Percentiles rank a stretch among this genome's conserved stretches.
phyloP scores from a whole-genome alignment of 2,113 vertebrate species.

The Psittacara wagleri region DNA sequence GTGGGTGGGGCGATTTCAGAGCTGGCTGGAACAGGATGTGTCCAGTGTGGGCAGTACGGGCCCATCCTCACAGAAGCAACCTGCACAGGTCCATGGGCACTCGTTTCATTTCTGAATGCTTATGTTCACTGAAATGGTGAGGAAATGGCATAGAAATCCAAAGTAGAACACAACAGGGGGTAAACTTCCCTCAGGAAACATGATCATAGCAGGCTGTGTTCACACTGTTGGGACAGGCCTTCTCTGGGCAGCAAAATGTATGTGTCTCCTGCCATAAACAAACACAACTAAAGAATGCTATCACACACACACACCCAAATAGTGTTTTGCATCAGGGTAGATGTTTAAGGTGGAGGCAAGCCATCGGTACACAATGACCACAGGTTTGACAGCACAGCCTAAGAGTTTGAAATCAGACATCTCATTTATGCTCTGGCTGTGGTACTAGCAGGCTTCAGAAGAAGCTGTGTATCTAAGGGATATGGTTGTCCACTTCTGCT shows the following conservation, averaged over 20 bases:
- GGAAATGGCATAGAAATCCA: background rate
- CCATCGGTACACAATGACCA: rapidly evolving
- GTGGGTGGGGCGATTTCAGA: rapidly evolving
- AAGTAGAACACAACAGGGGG: background rate
- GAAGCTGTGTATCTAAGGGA: background rate
- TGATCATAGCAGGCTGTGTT: rapidly evolving
- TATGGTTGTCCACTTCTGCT: rapidly evolving
- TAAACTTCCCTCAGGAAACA: rapidly evolving
- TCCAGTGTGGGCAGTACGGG: background rate
- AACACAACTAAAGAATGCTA: background rate
- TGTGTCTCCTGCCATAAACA: rapidly evolving
- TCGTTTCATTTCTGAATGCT: background rate
- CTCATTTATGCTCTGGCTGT: background rate
- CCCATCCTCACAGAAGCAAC: background rate
- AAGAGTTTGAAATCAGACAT: background rate
- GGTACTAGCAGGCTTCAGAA: background rate
- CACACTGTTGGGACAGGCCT: rapidly evolving
- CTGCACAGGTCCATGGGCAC: background rate
- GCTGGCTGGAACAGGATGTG: rapidly evolving
- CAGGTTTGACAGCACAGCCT: rapidly evolving
- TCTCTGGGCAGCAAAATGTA: rapidly evolving
- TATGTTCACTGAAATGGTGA: rapidly evolving
- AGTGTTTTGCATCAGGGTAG: background rate
- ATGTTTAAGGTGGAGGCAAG: background rate
- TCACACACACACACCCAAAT: rapidly evolving